Evolutionary conservation across 2,113 vertebrate species (phyloP).

Genomic region (Psephotus haematonotus): DNA sequence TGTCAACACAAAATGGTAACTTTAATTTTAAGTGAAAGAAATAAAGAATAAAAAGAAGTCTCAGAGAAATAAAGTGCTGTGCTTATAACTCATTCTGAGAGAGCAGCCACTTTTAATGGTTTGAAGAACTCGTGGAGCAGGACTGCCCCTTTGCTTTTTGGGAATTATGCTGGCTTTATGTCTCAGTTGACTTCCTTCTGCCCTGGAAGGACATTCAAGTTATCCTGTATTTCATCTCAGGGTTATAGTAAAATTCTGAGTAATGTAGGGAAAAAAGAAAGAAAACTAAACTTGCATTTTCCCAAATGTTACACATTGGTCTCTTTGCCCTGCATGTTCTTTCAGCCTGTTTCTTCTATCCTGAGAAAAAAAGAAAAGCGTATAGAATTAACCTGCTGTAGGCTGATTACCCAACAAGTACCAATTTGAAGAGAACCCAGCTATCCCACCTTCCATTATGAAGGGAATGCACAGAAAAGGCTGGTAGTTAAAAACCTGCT

Average conservation of each 20-base stretch:
- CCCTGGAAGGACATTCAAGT: neutral
- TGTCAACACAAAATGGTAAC: neutral
- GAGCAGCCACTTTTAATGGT: neutral
- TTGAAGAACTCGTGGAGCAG: neutral
- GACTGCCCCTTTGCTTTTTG: neutral
- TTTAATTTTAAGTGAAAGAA: constrained; percentile 14
- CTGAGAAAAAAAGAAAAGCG: neutral
- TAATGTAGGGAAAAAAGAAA: neutral
- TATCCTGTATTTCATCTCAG: neutral
- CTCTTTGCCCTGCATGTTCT: neutral
- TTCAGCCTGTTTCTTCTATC: neutral
- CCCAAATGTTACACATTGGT: neutral
- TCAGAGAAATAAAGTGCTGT: neutral
- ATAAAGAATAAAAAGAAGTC: neutral
- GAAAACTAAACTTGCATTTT: neutral
- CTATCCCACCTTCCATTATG: neutral
- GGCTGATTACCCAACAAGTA: neutral
- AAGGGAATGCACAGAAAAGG: neutral
- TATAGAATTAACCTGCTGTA: neutral
- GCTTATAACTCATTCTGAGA: neutral
- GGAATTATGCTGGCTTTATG: neutral
- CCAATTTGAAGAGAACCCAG: neutral
- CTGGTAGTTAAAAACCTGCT: neutral
- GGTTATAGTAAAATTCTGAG: neutral
- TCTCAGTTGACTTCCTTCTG: neutral